These are phyloP conservation scores for Anas georgica DNA, from an alignment of 2,797 vertebrate species.

Conservation along the genomic window DNA sequence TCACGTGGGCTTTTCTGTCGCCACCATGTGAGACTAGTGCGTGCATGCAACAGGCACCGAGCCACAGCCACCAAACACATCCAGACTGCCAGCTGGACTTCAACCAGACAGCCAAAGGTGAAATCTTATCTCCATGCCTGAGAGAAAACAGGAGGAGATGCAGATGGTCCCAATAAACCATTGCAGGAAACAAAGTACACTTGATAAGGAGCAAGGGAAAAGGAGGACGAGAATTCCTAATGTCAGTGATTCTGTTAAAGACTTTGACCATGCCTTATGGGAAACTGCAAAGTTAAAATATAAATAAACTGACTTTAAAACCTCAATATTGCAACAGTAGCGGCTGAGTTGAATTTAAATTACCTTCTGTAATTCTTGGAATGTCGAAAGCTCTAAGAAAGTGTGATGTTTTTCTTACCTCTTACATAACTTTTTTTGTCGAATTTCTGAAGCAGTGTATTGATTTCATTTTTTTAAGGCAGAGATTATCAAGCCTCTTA, in stretches of 20 bases:
- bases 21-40: slow-evolving; percentile 58
- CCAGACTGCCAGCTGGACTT: slow-evolving; percentile 70
- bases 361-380: slow-evolving; percentile 72
- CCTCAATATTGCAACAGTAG: slow-evolving; percentile 73
- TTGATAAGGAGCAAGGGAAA: slow-evolving; percentile 71
- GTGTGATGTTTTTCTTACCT: slow-evolving; percentile 68
- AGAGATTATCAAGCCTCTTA: neutral
- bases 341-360: slow-evolving; percentile 74
- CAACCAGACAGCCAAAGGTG: slow-evolving; percentile 72
- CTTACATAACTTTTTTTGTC: slow-evolving; percentile 70
- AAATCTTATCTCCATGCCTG: slow-evolving; percentile 73
- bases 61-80: slow-evolving; percentile 63
- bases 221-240: slow-evolving; percentile 72
- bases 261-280: slow-evolving; percentile 74
- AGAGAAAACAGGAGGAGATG: slow-evolving; percentile 73
- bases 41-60: slow-evolving; percentile 52
- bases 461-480: neutral
- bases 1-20: slow-evolving; percentile 60
- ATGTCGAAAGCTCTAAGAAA: slow-evolving; percentile 65
- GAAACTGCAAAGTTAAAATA: slow-evolving; percentile 73
- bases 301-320: slow-evolving; percentile 76
- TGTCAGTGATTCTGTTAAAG: slow-evolving; percentile 70
- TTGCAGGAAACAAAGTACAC: slow-evolving; percentile 69
- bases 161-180: slow-evolving; percentile 70
- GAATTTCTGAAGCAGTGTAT: slow-evolving; percentile 40